These are phyloP conservation scores for Lithobates sylvaticus DNA, from an alignment of 2,797 vertebrate species.

Conservation along the genomic window DNA sequence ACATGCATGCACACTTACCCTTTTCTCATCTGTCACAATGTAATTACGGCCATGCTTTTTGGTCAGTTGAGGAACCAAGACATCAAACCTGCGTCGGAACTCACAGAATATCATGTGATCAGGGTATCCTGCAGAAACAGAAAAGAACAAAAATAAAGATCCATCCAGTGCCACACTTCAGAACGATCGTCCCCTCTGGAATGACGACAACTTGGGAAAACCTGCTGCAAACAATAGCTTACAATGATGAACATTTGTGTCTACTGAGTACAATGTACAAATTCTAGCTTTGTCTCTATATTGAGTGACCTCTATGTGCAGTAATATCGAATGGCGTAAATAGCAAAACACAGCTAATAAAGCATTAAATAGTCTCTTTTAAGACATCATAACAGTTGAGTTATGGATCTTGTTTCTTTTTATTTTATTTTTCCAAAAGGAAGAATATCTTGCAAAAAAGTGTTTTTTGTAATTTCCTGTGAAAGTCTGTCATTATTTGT, in stretches of 20 bases:
- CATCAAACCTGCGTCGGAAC: constrained; percentile 93
- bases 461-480: background rate
- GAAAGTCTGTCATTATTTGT: background rate
- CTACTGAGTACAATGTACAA: no score
- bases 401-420: background rate
- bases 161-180: background rate
- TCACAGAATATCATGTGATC: constrained; percentile 97
- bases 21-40: constrained; percentile 92
- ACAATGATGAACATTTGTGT: no score
- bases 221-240: no score
- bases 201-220: background rate
- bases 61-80: constrained; percentile 91
- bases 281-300: no score
- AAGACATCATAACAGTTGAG: background rate
- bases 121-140: constrained; percentile 83
- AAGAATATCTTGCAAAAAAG: background rate
- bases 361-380: no score
- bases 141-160: background rate
- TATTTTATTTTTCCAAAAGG: background rate
- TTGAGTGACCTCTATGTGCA: no score
- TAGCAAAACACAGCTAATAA: no score
- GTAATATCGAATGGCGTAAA: no score
- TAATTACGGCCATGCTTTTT: constrained; percentile 95
- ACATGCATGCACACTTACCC: constrained; percentile 75
- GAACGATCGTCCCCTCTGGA: background rate